Evolutionary conservation across 1,140 invertebrate genomes (phyloP), one percentile per base, ranked within the genome.

Genomic region (Pogonomyrmex barbatus): DNA sequence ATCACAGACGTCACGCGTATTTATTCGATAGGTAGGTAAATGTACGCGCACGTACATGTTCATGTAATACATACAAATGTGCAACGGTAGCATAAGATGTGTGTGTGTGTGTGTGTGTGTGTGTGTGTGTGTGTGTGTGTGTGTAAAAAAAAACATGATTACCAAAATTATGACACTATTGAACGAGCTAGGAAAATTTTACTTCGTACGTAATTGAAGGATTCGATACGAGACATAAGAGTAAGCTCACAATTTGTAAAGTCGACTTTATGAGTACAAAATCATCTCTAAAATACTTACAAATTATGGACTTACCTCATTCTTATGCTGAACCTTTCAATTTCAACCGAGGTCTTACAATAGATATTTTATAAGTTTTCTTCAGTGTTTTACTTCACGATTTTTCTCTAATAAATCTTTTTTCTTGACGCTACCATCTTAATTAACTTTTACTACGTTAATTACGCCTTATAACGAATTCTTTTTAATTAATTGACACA

Each of bases 401-500:
- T 47, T 65, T 65, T 65, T 65, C 14, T 62, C 33, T 17, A 45
- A 76, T 60, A 58, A 76, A 76, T 76, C 12, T 58, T 24, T 30
- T 42, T 12, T 75, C 52, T 39, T 8, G 12, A 9, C 39, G 4
- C 33, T 42, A 14, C 14, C 30, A 45, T 71, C 4, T 39, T 71
- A 71, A 71, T 71, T 71, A 71, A 71, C 68, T 71, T 24, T 52
- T 71, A n/a, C 45, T 71, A 47, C 14, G 47, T 75, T 24, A 75
- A 42, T 75, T 58, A 14, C 12, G 39, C 12, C 58, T 75, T 42
- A 56, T 39, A 56, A 73, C 33, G 36, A 58, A 63, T 77, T 0
- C 17, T 63, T 45, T 42, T 77, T 77, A 77, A 63, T 77, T 77
- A 77, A 77, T 33, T 42, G 39, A 62, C 42, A 77, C 56, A 60